phyloP scores from a whole-genome alignment of 2,888 invertebrate genomes.

The Abscondita cerata region DNA sequence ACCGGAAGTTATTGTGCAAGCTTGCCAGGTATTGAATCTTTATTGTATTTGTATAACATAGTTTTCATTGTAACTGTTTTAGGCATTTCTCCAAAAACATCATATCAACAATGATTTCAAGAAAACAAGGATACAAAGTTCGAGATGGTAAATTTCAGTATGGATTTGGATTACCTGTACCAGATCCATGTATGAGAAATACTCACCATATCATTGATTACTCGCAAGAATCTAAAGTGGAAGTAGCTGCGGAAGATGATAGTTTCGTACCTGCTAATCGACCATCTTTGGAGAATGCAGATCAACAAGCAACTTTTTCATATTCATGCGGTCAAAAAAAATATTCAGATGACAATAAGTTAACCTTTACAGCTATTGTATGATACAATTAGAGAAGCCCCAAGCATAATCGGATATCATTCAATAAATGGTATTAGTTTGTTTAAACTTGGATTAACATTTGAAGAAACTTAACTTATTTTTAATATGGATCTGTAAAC shows the following conservation, averaged over 20 bases:
- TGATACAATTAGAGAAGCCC: conserved; percentile 55
- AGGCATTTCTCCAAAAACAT: conserved; percentile 84
- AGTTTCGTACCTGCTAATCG: conserved; percentile 72
- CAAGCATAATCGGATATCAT: conserved; percentile 78
- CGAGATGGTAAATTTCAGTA: conserved; percentile 78
- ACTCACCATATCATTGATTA: conserved; percentile 70
- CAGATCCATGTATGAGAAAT: conserved; percentile 83
- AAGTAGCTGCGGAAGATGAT: conserved; percentile 67
- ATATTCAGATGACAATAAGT: conserved; percentile 40
- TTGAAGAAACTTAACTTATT: conserved; percentile 39
- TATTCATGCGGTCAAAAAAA: conserved; percentile 68
- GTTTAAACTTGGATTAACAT: conserved; percentile 50
- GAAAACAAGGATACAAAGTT: conserved; percentile 80
- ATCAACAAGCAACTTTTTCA: conserved; percentile 77
- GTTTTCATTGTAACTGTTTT: conserved; percentile 37
- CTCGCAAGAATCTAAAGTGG: conserved; percentile 65
- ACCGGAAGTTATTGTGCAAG: conserved; percentile 81
- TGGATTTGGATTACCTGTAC: conserved; percentile 78
- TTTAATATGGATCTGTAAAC: too few relatives aligned
- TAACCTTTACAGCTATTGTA: conserved; percentile 54
- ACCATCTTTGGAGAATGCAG: conserved; percentile 75
- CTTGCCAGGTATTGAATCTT: conserved; percentile 67
- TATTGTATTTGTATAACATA: neutral
- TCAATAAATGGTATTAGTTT: conserved; percentile 82
- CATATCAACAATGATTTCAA: conserved; percentile 77